Evolutionary conservation across 2,797 vertebrate genomes (phyloP).

Genomic region (Pangasius mekongensis): DNA sequence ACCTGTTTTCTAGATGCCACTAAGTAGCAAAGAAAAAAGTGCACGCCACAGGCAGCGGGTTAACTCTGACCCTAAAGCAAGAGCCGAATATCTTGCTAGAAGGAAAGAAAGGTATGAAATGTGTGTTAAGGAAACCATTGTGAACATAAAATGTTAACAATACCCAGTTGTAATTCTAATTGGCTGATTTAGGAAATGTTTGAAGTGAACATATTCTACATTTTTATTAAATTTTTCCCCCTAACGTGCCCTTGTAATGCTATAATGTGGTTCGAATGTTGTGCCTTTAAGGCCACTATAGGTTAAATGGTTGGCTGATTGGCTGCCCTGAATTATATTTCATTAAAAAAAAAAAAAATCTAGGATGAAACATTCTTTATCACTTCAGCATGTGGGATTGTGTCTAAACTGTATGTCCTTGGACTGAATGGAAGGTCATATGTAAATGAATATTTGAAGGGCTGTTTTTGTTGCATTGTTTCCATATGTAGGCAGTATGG

Average conservation of each 20-base stretch:
- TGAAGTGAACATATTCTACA: neutral
- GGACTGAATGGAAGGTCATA: neutral
- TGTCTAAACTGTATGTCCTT: too few species aligned
- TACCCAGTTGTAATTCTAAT: neutral
- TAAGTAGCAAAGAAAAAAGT: conserved; percentile 20
- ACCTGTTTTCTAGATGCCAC: conserved; percentile 16
- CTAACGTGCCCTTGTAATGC: neutral
- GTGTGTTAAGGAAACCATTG: neutral
- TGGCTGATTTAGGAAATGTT: neutral
- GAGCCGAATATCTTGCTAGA: neutral
- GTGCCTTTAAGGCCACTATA: neutral
- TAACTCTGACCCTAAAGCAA: neutral
- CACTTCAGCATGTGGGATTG: too few species aligned
- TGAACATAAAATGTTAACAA: neutral
- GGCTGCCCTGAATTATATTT: too few species aligned
- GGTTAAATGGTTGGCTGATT: too few species aligned
- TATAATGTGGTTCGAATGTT: neutral
- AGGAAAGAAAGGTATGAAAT: conserved; percentile 21
- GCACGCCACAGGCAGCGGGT: neutral
- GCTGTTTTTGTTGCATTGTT: neutral
- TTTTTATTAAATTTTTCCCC: neutral
- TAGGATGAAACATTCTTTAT: too few species aligned
- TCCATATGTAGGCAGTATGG: neutral
- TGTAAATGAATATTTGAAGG: neutral
- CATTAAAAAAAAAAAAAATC: too few species aligned